Evolutionary conservation across 2,888 invertebrate species (phyloP), one percentile per base, ranked within the genome.

Genomic region (Alloplasta piceator): DNA sequence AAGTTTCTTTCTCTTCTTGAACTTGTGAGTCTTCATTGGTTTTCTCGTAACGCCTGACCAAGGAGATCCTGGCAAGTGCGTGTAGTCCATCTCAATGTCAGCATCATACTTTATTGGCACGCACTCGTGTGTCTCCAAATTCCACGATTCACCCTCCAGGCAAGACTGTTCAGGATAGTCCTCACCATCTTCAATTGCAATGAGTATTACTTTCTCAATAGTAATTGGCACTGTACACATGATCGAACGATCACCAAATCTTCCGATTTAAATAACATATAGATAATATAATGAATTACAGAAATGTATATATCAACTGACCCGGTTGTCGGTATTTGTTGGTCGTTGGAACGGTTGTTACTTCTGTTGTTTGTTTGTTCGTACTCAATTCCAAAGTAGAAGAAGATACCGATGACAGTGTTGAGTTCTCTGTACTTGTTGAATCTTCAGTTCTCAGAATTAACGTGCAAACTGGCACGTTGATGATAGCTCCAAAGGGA

Each of bases 101-200:
- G 68, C 75, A 26, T 83, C 78, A 58, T 83, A 81, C 73, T 84
- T 85, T 56, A 82, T 83, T 39, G 83, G 82, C 39, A 85, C 83
- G 76, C 85, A 86, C 67, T 86, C 85, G 60, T 84, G 72, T 58
- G 78, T 78, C 52, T 85, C 83, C 43, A 66, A 72, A 74, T 82
- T 84, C 83, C 83, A 83, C 39, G 83, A 83, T 83, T 85, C 81
- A 78, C 81, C 82, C 66, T 83, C 83, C 64, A 81, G 73, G 67
- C 85, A 86, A 56, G 86, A 87, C 64, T 78, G 64, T 82, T 82
- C 74, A 10, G 83, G 86, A 81, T 86, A 86, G 82, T 87, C 86
- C 43, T 80, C 83, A 10, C 83, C 83, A 71, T 83, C 80, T 82
- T 63, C 6, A 61, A 73, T 36, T n/a, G 7, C n/a, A 66, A 78